A percentile compares a stretch with the other conserved stretches of the same genome.
Evolutionary conservation across 1,140 invertebrate genomes (phyloP).

Genomic region (Ditylenchus dipsaci): DNA sequence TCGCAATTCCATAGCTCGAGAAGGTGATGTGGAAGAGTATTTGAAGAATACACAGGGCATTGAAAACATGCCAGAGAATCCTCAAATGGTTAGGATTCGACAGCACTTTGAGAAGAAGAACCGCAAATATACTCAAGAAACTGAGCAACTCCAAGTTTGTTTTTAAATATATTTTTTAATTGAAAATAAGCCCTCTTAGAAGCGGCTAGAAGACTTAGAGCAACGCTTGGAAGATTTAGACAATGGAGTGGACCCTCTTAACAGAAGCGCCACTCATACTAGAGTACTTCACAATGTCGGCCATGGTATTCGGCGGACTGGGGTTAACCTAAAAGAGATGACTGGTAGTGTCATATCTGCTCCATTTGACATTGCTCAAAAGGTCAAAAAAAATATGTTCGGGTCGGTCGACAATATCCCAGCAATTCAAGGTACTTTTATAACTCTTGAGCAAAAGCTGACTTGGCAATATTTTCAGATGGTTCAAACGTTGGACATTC

Average conservation of each 20-base stretch:
- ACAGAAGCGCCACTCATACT: conserved; percentile 25
- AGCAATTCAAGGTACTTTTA: conserved; percentile 5
- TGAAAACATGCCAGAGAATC: conserved; percentile 33
- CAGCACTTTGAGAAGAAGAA: conserved; percentile 51
- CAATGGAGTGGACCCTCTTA: conserved; percentile 12
- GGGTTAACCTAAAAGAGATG: conserved; percentile 34
- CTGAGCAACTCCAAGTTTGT: conserved; percentile 42
- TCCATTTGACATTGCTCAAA: conserved; percentile 41
- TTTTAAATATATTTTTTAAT: conserved; percentile 16
- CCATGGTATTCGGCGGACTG: conserved; percentile 36
- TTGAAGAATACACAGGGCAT: conserved; percentile 14
- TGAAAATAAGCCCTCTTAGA: conserved; percentile 28
- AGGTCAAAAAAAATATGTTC: conserved; percentile 45
- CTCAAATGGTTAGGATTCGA: conserved; percentile 34
- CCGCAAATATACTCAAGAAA: conserved; percentile 48
- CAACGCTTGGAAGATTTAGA: conserved; percentile 39
- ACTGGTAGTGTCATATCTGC: conserved; percentile 44
- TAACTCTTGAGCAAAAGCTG: not conserved
- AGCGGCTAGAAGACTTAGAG: conserved; percentile 47
- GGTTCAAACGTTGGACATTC: conserved; percentile 32
- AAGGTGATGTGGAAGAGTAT: conserved; percentile 40
- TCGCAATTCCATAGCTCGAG: conserved; percentile 44
- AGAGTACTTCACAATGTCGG: conserved; percentile 44
- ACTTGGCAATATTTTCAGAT: not conserved
- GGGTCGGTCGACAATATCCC: conserved; percentile 48